phyloP scores from a whole-genome alignment of 2,888 invertebrate species.

The Coremacera marginata region DNA sequence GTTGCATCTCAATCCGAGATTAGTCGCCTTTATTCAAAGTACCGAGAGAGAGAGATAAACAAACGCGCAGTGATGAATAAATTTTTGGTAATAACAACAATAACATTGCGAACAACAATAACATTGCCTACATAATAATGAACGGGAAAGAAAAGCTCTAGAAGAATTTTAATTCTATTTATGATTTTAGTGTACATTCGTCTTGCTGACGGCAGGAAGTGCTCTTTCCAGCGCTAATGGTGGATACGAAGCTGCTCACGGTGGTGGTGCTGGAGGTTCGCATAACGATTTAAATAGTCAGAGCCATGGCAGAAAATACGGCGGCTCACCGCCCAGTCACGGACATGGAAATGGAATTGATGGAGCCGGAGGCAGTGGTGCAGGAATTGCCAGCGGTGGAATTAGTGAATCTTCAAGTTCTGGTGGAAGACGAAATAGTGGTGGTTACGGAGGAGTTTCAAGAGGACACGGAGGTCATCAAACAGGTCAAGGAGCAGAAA shows the following conservation, averaged over 20 bases:
- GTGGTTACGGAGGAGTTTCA: conserved; percentile 14
- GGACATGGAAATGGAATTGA: conserved; percentile 45
- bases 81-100: conserved; percentile 36
- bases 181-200: conserved; percentile 26
- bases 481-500: conserved; percentile 7
- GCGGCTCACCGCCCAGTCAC: conserved; percentile 41
- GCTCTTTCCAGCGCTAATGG: conserved; percentile 21
- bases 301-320: not conserved
- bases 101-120: not conserved
- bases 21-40: conserved; percentile 15
- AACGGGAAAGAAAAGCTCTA: not conserved
- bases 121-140: not conserved
- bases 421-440: conserved; percentile 45
- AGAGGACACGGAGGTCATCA: conserved; percentile 15
- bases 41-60: not conserved
- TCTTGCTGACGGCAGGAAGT: conserved; percentile 23
- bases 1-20: not conserved
- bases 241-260: conserved; percentile 4
- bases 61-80: conserved; percentile 26
- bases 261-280: conserved; percentile 35
- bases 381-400: not conserved
- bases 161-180: not conserved
- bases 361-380: conserved; percentile 26
- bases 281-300: conserved; percentile 51
- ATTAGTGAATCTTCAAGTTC: conserved; percentile 15